Base-by-base conservation (phyloP, 2,888 invertebrate species). In the Chesias legatella region DNA sequence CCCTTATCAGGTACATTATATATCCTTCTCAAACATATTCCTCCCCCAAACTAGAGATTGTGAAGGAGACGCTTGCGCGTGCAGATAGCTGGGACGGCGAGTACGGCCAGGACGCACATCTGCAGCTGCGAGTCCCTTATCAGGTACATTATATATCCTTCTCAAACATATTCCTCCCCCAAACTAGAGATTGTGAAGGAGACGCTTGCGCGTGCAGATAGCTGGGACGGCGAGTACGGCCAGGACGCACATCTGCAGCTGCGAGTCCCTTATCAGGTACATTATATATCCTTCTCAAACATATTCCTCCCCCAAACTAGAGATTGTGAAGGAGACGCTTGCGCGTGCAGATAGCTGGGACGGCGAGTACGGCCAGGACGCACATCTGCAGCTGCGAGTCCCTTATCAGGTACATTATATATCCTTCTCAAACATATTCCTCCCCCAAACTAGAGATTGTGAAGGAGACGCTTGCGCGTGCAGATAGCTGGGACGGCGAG, bases 381-480 rank as follows among this genome's bases (percentile, higher is more conserved):
- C 90, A 60, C 90, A 90, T 67, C 76, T 91, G 63, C 90, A 91
- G 72, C 73, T 91, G 74, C 89, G 91, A 78, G 90, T 90, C 74
- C 89, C 90, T 76, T 91, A 91, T 82, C 91, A 91, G 90, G 91
- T 91, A 52, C n/a, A n/a, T n/a, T n/a, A n/a, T n/a, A n/a, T n/a
- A n/a, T n/a, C n/a, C n/a, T n/a, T n/a, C n/a, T n/a, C n/a, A n/a
- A n/a, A n/a, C n/a, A n/a, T n/a, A n/a, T n/a, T n/a, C n/a, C n/a
- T n/a, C n/a, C n/a, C n/a, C n/a, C n/a, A n/a, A n/a, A n/a, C n/a
- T n/a, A n/a, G n/a, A n/a, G n/a, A n/a, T n/a, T n/a, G n/a, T n/a
- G n/a, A n/a, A n/a, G n/a, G n/a, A n/a, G n/a, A n/a, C n/a, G n/a
- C n/a, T n/a, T n/a, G n/a, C n/a, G n/a, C n/a, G n/a, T n/a, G 91